Evolutionary conservation across 2,113 vertebrate genomes (phyloP).

Genomic region (Cephalopterus ornatus): DNA sequence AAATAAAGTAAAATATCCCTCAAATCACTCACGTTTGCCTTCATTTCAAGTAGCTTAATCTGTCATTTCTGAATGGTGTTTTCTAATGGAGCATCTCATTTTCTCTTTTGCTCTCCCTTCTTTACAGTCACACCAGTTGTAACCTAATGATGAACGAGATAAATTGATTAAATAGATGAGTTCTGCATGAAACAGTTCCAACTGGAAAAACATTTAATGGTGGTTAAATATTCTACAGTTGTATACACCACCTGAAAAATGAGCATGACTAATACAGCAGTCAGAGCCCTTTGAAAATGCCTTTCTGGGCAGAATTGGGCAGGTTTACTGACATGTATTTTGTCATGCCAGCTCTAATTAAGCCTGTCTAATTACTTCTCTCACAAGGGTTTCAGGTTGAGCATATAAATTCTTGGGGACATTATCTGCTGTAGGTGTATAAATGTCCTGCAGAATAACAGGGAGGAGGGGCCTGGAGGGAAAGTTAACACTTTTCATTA

Average conservation of each 20-base stretch:
- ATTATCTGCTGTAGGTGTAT: neutral
- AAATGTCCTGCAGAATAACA: neutral
- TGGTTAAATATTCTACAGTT: constrained; percentile 1
- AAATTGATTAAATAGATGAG: constrained; percentile 1
- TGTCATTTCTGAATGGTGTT: neutral
- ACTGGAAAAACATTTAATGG: neutral
- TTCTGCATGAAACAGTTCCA: neutral
- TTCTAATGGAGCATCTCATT: constrained; percentile 18
- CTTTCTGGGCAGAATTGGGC: neutral
- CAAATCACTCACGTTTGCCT: neutral
- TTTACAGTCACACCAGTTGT: neutral
- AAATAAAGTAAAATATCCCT: neutral
- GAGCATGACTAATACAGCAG: neutral
- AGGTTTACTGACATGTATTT: neutral
- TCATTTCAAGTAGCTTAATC: constrained; percentile 13
- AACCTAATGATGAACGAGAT: neutral
- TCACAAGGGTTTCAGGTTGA: constrained; percentile 23
- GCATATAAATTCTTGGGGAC: neutral
- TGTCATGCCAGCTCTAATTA: constrained; percentile 46
- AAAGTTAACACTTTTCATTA: neutral
- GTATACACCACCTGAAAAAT: neutral
- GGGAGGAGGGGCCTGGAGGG: neutral
- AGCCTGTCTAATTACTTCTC: constrained; percentile 29
- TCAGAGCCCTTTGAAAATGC: neutral
- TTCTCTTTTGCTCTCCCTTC: neutral